Conservation (phyloP, 2,797 vertebrate genomes). For the Lagocephalus sceleratus region DNA sequence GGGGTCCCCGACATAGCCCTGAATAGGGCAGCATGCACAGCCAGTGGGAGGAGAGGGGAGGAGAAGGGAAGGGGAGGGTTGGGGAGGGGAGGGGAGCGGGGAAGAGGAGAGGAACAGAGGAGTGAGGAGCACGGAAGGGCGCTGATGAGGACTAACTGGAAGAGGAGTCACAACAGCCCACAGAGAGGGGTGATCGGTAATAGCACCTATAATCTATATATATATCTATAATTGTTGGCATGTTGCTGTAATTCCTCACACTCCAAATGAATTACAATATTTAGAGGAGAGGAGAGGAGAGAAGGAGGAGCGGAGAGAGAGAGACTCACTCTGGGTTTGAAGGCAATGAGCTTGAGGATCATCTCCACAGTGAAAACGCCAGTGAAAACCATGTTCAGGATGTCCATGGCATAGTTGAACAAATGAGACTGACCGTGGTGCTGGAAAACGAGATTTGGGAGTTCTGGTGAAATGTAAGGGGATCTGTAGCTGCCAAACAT, state of each 20-base stretch:
- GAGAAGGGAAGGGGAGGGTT: no score
- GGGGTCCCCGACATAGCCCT: constrained; percentile 98
- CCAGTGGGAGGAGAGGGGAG: constrained; percentile 32
- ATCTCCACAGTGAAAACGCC: constrained; percentile 98
- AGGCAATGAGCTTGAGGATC: constrained; percentile 96
- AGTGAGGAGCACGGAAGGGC: constrained; percentile 19
- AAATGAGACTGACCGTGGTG: constrained; percentile 93
- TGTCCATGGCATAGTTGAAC: constrained; percentile 96
- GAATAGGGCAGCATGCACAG: constrained; percentile 82
- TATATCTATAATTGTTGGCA: no score
- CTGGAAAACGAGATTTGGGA: constrained; percentile 65
- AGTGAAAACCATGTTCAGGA: constrained; percentile 99
- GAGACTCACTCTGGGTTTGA: constrained; percentile 91
- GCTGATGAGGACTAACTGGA: constrained; percentile 7
- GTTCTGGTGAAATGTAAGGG: no score
- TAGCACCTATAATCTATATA: not conserved
- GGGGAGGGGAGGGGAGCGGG: constrained; percentile 13
- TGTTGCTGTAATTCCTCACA: no score
- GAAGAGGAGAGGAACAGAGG: constrained; percentile 26
- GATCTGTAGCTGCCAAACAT: not conserved
- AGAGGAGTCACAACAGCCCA: constrained; percentile 14
- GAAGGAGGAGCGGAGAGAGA: not conserved
- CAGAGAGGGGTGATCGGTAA: constrained; percentile 15
- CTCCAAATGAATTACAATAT: no score
- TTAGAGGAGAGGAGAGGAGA: not conserved